phyloP scores from a whole-genome alignment of 2,888 invertebrate genomes.

The Mythimna albipuncta region DNA sequence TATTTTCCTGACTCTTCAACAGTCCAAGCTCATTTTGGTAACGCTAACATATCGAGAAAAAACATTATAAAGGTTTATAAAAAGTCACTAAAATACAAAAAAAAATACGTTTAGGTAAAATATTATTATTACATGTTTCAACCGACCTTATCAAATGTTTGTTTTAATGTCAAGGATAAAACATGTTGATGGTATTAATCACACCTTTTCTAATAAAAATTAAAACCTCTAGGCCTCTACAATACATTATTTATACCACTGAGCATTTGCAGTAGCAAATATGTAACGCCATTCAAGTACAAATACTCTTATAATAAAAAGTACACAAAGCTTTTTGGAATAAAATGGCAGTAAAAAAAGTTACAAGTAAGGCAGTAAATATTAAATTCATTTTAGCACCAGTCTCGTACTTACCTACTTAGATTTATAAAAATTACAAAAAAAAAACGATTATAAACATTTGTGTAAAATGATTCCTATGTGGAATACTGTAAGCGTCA shows the following conservation, averaged over 20 bases:
- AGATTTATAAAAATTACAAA: neutral
- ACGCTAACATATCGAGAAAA: neutral
- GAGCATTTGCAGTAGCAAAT: neutral
- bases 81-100: neutral
- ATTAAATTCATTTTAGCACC: neutral
- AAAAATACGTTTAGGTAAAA: neutral
- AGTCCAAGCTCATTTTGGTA: neutral
- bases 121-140: neutral
- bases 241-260: constrained; percentile 15
- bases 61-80: neutral
- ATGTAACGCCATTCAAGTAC: neutral
- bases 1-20: neutral
- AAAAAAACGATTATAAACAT: neutral
- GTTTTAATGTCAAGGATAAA: neutral
- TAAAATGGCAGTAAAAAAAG: neutral
- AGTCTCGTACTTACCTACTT: neutral
- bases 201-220: neutral
- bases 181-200: neutral
- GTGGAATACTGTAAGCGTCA: neutral
- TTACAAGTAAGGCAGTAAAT: neutral
- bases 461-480: neutral
- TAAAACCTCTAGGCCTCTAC: neutral
- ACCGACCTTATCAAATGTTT: neutral
- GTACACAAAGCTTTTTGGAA: neutral
- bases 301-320: neutral